A percentile compares a stretch with the other conserved stretches of the same genome.
phyloP scores from a whole-genome alignment of 2,797 vertebrate species.

The Heterohyrax brucei region DNA sequence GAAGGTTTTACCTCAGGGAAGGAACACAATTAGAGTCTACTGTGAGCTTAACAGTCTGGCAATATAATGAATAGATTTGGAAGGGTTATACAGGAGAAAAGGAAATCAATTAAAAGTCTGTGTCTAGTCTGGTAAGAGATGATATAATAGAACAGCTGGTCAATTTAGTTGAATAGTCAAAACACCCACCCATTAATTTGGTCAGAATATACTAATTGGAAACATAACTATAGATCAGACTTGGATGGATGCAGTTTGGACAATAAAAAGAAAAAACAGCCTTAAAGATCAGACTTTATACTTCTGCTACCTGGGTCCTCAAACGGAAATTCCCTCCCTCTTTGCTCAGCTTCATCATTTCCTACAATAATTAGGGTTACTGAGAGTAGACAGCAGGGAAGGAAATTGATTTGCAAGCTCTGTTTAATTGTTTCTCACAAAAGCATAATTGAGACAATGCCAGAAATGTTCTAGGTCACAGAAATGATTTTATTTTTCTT shows the following conservation, averaged over 20 bases:
- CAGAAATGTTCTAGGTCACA: neutral
- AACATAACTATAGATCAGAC: conserved; percentile 8
- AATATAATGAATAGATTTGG: neutral
- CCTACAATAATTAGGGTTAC: conserved; percentile 5
- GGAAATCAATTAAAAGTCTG: conserved; percentile 16
- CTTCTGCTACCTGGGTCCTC: neutral
- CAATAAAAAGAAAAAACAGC: conserved; percentile 4
- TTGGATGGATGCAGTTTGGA: conserved; percentile 5
- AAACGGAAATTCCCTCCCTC: neutral
- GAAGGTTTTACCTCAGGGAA: neutral
- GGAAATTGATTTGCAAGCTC: neutral
- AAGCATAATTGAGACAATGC: neutral
- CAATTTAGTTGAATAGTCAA: conserved; percentile 68
- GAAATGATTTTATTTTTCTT: conserved; percentile 5
- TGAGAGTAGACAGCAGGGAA: neutral
- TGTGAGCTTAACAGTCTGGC: neutral
- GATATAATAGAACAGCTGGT: conserved; percentile 71
- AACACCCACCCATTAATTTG: neutral
- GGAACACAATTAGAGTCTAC: fast-evolving
- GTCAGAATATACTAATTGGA: conserved; percentile 39
- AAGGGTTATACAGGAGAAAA: conserved; percentile 2
- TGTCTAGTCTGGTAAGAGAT: conserved; percentile 59
- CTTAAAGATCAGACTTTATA: neutral
- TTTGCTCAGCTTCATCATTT: conserved; percentile 41
- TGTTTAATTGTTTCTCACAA: conserved; percentile 20